Percentiles rank a stretch among this genome's conserved stretches.
phyloP scores from a whole-genome alignment of 2,797 vertebrate species.

The Tenualosa thibaudeaui region DNA sequence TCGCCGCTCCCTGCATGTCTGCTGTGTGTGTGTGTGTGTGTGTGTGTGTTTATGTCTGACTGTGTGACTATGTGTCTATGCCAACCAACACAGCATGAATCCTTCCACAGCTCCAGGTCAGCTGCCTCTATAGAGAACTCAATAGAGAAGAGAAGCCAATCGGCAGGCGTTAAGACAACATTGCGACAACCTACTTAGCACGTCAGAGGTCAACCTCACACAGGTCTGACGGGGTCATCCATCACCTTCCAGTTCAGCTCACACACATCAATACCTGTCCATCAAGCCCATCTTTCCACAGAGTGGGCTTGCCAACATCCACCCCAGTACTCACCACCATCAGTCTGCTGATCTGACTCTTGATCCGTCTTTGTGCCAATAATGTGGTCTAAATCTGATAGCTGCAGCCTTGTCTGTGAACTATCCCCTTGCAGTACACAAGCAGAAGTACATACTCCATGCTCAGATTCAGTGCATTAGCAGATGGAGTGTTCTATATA shows the following conservation, averaged over 20 bases:
- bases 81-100: too few species aligned
- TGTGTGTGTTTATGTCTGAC: neutral
- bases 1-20: neutral
- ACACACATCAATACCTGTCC: conserved; percentile 30
- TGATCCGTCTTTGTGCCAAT: neutral
- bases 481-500: conserved; percentile 24
- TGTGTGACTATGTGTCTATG: neutral
- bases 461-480: neutral
- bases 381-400: neutral
- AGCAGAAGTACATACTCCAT: neutral
- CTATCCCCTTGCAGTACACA: neutral
- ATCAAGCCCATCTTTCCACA: neutral
- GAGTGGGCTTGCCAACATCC: neutral
- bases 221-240: conserved; percentile 12
- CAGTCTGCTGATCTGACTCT: neutral
- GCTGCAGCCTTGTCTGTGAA: neutral
- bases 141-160: neutral
- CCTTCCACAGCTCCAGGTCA: neutral
- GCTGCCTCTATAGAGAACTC: neutral
- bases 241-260: conserved; percentile 18
- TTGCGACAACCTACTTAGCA: neutral
- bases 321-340: neutral
- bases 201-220: conserved; percentile 41
- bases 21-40: neutral
- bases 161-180: neutral